A percentile compares a stretch with the other conserved stretches of the same genome.
phyloP scores from a whole-genome alignment of 2,888 invertebrate species.

The Macrophya annulata region DNA sequence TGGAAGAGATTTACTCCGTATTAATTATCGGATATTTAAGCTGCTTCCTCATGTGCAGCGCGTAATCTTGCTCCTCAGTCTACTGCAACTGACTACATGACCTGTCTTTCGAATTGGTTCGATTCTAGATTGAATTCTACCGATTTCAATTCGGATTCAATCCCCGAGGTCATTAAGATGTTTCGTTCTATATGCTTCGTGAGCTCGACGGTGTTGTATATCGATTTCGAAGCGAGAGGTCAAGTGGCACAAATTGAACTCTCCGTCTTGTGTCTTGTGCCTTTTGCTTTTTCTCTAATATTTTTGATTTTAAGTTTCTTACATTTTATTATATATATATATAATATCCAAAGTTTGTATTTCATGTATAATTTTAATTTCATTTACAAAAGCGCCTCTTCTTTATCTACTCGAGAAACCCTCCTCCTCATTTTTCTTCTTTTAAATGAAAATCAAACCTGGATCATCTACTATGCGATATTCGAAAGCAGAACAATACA shows the following conservation, averaged over 20 bases:
- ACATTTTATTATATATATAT: neutral
- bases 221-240: slow-evolving; percentile 42
- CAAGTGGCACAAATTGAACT: slow-evolving; percentile 48
- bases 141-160: slow-evolving; percentile 46
- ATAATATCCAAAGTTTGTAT: neutral
- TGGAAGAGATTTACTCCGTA: neutral
- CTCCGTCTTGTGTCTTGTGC: slow-evolving; percentile 22
- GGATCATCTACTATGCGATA: neutral
- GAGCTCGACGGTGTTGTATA: slow-evolving; percentile 18
- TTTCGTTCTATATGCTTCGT: slow-evolving; percentile 17
- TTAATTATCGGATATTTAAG: neutral
- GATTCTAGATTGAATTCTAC: slow-evolving; percentile 27
- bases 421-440: neutral
- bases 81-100: neutral
- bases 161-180: slow-evolving; percentile 39
- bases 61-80: neutral
- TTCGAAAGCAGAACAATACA: slow-evolving; percentile 20
- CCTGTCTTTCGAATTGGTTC: neutral
- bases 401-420: neutral
- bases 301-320: neutral
- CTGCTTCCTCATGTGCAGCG: neutral
- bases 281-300: neutral
- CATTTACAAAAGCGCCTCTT: neutral
- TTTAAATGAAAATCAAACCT: slow-evolving; percentile 10
- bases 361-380: slow-evolving; percentile 31